phyloP scores from a whole-genome alignment of 2,888 invertebrate genomes.

The Odontothrips loti region DNA sequence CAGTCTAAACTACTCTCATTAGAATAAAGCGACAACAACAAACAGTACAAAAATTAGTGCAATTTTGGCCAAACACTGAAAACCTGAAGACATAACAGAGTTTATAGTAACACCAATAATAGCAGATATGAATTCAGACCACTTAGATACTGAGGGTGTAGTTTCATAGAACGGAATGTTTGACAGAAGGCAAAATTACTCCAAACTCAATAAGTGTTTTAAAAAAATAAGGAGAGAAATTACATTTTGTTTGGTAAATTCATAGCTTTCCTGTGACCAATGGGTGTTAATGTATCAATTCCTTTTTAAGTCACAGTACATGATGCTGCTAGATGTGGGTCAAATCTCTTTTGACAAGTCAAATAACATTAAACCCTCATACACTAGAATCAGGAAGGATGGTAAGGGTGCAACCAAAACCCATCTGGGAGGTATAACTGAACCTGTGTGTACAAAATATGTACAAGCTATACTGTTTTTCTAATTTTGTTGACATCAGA shows the following conservation, averaged over 20 bases:
- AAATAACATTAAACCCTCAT: not conserved
- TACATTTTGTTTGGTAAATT: not conserved
- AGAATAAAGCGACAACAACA: constrained; percentile 6
- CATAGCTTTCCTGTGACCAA: not conserved
- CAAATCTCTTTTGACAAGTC: not conserved
- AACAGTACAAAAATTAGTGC: constrained; percentile 9
- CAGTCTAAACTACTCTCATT: not conserved
- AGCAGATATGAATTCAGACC: not conserved
- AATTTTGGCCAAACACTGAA: not conserved
- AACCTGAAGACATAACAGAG: not conserved
- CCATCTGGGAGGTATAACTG: no score
- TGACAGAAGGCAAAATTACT: not conserved
- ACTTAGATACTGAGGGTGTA: not conserved
- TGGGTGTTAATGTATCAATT: not conserved
- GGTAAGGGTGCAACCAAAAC: no score
- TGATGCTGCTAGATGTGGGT: not conserved
- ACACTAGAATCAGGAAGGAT: no score
- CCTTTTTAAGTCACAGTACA: not conserved
- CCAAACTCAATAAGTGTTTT: not conserved
- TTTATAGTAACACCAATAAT: not conserved
- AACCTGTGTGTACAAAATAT: no score
- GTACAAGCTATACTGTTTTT: no score
- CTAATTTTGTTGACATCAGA: no score
- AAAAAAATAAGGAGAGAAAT: not conserved
- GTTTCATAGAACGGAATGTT: not conserved